A percentile compares a stretch with the other conserved stretches of the same genome.
Evolutionary conservation across 2,888 invertebrate species (phyloP).

Genomic region (Drosophila greeni): DNA sequence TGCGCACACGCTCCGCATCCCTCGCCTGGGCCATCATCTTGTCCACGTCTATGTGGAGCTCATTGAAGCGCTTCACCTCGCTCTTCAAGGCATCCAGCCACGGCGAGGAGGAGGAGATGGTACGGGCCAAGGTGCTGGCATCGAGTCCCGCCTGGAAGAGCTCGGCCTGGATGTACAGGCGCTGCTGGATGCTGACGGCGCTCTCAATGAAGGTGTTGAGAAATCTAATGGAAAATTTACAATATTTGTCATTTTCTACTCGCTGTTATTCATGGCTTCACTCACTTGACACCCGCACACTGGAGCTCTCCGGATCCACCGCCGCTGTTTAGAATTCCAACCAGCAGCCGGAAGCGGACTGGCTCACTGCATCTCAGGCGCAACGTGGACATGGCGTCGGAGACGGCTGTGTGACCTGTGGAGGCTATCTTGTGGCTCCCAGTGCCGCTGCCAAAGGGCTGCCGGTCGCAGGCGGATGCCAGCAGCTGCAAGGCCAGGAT

Average conservation of each 20-base stretch:
- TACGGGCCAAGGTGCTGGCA: constrained; percentile 80
- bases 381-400: constrained; percentile 93
- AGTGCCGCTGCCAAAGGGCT: constrained; percentile 75
- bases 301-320: constrained; percentile 87
- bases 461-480: constrained; percentile 88
- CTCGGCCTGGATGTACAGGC: constrained; percentile 91
- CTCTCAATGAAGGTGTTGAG: constrained; percentile 90
- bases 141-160: constrained; percentile 90
- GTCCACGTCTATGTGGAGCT: constrained; percentile 89
- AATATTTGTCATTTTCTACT: not conserved
- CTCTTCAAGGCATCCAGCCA: constrained; percentile 83
- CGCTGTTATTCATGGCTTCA: not conserved
- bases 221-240: constrained; percentile 80
- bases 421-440: constrained; percentile 80
- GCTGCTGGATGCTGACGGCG: constrained; percentile 86
- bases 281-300: constrained; percentile 85
- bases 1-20: constrained; percentile 85
- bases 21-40: constrained; percentile 85
- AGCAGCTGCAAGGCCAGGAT: constrained; percentile 92
- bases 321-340: constrained; percentile 91
- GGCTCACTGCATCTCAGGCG: constrained; percentile 94
- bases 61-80: constrained; percentile 88
- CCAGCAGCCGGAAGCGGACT: constrained; percentile 92
- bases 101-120: constrained; percentile 83
- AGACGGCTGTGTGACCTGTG: constrained; percentile 90